A percentile compares a stretch with the other conserved stretches of the same genome.
Conservation (phyloP, 2,113 vertebrate species). For the Nicator chloris region DNA sequence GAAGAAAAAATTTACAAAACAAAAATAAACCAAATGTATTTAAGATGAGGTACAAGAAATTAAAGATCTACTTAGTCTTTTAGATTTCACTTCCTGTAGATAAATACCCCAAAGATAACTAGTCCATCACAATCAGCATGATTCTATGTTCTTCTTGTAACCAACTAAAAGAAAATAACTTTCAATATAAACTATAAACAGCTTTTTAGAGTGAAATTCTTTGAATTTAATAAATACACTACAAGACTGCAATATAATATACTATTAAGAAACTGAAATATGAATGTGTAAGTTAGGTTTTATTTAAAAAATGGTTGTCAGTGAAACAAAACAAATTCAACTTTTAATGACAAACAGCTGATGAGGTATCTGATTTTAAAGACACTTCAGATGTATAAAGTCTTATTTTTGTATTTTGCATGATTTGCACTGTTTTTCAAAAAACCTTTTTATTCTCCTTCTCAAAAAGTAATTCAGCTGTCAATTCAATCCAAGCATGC, state of each 20-base stretch:
- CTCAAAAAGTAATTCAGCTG: background rate
- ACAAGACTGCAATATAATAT: background rate
- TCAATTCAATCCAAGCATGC: background rate
- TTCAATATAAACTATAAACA: background rate
- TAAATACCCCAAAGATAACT: background rate
- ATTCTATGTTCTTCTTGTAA: background rate
- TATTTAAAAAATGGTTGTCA: background rate
- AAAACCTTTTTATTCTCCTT: background rate
- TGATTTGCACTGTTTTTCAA: background rate
- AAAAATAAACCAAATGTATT: background rate
- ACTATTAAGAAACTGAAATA: background rate
- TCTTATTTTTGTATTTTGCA: background rate
- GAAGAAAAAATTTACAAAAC: background rate
- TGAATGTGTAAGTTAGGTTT: background rate
- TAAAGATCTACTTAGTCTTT: background rate
- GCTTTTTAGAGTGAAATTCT: background rate
- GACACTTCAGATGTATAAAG: background rate
- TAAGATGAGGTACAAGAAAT: background rate
- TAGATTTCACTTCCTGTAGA: background rate
- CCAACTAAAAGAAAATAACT: background rate
- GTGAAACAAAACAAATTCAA: background rate
- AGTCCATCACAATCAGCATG: background rate
- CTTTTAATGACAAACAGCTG: background rate
- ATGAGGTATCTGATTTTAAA: background rate
- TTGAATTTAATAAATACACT: background rate